These are phyloP conservation scores for Campoplex capitator DNA, from an alignment of 2,888 invertebrate genomes.

Conservation along the genomic window DNA sequence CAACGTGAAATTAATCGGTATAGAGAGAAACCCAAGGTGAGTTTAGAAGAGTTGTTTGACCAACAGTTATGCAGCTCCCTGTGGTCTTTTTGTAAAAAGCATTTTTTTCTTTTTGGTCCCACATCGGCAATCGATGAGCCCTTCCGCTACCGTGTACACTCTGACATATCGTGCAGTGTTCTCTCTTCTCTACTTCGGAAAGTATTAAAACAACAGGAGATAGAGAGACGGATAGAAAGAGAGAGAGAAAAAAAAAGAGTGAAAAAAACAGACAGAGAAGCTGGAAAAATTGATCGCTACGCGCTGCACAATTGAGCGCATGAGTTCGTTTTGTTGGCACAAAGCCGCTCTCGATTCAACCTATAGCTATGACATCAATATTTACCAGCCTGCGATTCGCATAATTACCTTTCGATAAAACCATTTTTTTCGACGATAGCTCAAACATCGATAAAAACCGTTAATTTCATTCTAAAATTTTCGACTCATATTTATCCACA, in stretches of 20 bases:
- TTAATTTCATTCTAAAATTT: conserved; percentile 13
- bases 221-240: not conserved
- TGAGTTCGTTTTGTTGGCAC: conserved; percentile 45
- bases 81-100: conserved; percentile 21
- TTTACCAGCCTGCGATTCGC: conserved; percentile 40
- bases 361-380: conserved; percentile 36
- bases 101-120: conserved; percentile 52
- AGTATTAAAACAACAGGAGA: conserved; percentile 16
- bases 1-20: conserved; percentile 66
- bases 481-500: not conserved
- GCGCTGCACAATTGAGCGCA: conserved; percentile 49
- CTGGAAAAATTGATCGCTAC: conserved; percentile 49
- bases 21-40: conserved; percentile 34
- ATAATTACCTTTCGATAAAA: conserved; percentile 45
- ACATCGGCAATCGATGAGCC: conserved; percentile 49
- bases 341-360: conserved; percentile 28
- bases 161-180: conserved; percentile 45
- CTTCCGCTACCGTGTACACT: conserved; percentile 35
- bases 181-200: conserved; percentile 16
- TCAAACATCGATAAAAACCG: conserved; percentile 28
- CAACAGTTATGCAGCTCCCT: conserved; percentile 46
- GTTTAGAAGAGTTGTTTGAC: conserved; percentile 50
- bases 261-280: conserved; percentile 23
- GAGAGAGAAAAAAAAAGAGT: conserved; percentile 5
- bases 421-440: conserved; percentile 43